Evolutionary conservation across 2,888 invertebrate species (phyloP), one percentile per base, ranked within the genome.

Genomic region (Hedychridium roseum): DNA sequence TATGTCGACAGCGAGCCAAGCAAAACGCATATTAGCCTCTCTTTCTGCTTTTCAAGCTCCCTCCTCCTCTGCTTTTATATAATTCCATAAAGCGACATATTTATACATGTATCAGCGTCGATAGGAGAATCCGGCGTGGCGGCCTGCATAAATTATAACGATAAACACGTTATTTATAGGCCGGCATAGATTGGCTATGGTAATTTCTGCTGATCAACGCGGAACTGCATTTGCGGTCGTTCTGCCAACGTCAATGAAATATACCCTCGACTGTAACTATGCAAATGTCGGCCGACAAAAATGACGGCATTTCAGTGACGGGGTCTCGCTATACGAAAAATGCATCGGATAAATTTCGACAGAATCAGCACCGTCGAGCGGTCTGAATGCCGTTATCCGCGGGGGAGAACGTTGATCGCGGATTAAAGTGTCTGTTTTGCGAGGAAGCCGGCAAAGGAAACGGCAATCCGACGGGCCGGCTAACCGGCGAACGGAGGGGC

Each of bases 131-230:
- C 53, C 56, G 51, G 53, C 57, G 57, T 63, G 56, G 64, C 60
- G 60, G 55, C 61, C 64, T 62, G 72, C 75, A 77, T 78, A 77
- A 75, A 77, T 77, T 78, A 74, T 72, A 71, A 73, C 71, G 75
- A 72, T 77, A 76, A 75, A 77, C 76, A 73, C 71, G 73, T 76
- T 76, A 78, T 78, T 78, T 77, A 77, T 75, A 75, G 74, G 66
- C 60, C 51, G 64, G 70, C 73, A 75, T 75, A 74, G 77, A 78
- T 76, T 75, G 70, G 65, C 69, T 71, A 76, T 74, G 77, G 71
- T 75, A 76, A 76, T 76, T 76, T 74, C 71, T 70, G 74, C 74
- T 73, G 78, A 77, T 76, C 74, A 75, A 68, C 63, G 66, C 55
- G 64, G 65, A 71, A 71, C 68, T 66, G 64, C 62, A 65, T 67